Evolutionary conservation across 1,140 invertebrate species (phyloP), one percentile per base, ranked within the genome.

Genomic region (Leucophenga varia): DNA sequence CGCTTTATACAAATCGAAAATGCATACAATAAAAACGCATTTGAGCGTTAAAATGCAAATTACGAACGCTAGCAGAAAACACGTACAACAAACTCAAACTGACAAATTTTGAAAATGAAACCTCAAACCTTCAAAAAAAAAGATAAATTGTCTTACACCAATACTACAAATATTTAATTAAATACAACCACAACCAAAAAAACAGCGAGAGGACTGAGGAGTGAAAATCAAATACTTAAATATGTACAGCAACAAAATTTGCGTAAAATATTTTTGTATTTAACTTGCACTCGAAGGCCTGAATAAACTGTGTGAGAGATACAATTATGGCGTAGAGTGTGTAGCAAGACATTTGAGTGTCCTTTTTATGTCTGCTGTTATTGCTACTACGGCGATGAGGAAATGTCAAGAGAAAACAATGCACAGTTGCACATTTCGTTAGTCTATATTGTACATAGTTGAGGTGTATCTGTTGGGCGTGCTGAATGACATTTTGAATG

Each of bases 251-350:
- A 34, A 34, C 57, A 55, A 56, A 63, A 67, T 67, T 67, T 67
- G 57, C 63, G 64, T 67, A 68, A 67, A 67, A 67, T 67, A 67
- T 67, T 56, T n/a, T 67, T 41, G 59, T 67, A 67, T 67, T 67
- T 67, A 67, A 64, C 63, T 67, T 67, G 63, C 63, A 67, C 63
- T 67, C 67, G 63, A 67, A 55, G 56, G n/a, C n/a, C 59, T 64
- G 61, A 61, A 63, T 59, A 65, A 65, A 65, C 61, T 67, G 45
- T 67, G 45, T 45, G 48, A 57, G 54, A 57, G 56, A 57, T 54
- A 28, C 52, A 51, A 47, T 54, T 52, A 43, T 52, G 48, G 46
- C 56, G 55, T 67, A 55, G 36, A 17, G 49, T 51, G 39, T 58
- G 58, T 51, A 50, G 51, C 63, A 68, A 53, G 59, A 59, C 63